These are phyloP conservation scores for Anhinga anhinga DNA, from an alignment of 2,113 vertebrate species.

Conservation along the genomic window DNA sequence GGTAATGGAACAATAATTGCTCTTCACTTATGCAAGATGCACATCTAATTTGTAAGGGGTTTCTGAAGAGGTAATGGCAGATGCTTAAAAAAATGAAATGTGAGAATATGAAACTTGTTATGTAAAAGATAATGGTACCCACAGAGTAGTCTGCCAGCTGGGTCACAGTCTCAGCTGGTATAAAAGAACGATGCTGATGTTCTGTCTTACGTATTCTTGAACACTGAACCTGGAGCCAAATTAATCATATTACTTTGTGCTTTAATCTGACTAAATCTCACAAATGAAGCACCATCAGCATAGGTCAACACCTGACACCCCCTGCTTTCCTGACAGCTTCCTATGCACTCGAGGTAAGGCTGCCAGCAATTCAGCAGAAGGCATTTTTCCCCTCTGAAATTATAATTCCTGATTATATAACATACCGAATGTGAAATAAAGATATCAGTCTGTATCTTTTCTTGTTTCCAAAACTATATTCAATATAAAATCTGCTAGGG, in stretches of 20 bases:
- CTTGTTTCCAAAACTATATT: not conserved
- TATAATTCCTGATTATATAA: not conserved
- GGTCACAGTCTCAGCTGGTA: slow-evolving; percentile 4
- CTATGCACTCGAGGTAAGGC: not conserved
- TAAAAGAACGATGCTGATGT: not conserved
- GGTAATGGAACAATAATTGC: slow-evolving; percentile 38
- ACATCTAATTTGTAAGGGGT: slow-evolving; percentile 25
- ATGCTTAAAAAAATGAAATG: slow-evolving; percentile 15
- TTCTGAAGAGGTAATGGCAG: slow-evolving; percentile 44
- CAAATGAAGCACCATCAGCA: not conserved
- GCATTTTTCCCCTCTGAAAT: not conserved
- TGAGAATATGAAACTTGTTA: not conserved
- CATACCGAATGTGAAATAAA: not conserved
- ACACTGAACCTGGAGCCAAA: not conserved
- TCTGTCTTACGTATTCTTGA: not conserved
- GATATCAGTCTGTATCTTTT: not conserved
- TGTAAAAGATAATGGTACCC: not conserved
- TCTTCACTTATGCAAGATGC: slow-evolving; percentile 34
- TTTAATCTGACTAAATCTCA: not conserved
- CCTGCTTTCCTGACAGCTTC: not conserved
- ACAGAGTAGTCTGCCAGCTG: not conserved
- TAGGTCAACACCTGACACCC: not conserved
- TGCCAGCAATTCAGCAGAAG: not conserved
- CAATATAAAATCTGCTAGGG: not conserved
- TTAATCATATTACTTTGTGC: not conserved